A percentile compares a stretch with the other conserved stretches of the same genome.
These are phyloP conservation scores for Mesocricetus auratus DNA, from an alignment of 2,113 vertebrate genomes.

Conservation along the genomic window DNA sequence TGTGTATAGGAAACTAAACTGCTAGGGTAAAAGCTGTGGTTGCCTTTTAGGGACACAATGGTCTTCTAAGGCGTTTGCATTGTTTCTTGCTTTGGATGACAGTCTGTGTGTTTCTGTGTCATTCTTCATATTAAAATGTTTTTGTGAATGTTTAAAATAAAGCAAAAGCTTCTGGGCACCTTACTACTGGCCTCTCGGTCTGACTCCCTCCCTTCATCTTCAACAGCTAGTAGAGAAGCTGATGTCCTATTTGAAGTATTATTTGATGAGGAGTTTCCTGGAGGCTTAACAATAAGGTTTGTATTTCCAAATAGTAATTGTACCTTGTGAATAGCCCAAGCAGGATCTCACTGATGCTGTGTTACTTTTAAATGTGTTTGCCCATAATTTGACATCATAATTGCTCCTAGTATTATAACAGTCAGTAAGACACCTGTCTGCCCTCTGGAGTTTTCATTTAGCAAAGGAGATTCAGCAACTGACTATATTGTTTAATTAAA, in stretches of 20 bases:
- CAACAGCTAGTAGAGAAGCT: conserved; percentile 93
- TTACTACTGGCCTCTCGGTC: conserved; percentile 6
- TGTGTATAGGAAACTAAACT: neutral
- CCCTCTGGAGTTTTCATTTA: conserved; percentile 3
- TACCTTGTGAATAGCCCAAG: neutral
- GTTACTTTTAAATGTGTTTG: neutral
- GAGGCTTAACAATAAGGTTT: conserved; percentile 97
- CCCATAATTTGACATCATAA: neutral
- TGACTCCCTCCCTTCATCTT: conserved; percentile 38
- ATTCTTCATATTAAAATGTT: conserved; percentile 6
- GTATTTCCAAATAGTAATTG: conserved; percentile 61
- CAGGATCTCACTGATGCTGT: neutral
- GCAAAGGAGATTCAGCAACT: neutral
- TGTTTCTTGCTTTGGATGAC: neutral
- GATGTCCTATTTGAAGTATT: conserved; percentile 98
- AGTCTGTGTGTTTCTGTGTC: neutral
- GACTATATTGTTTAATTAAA: conserved; percentile 32
- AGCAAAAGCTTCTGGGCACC: neutral
- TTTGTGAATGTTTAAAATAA: conserved; percentile 20
- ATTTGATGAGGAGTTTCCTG: conserved; percentile 98
- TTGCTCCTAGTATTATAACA: neutral
- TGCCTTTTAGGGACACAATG: neutral
- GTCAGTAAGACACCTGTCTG: conserved; percentile 19
- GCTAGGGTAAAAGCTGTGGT: neutral
- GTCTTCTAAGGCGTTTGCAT: neutral